Evolutionary conservation across 2,888 invertebrate species (phyloP).

Genomic region (Chymomyza procnemis): DNA sequence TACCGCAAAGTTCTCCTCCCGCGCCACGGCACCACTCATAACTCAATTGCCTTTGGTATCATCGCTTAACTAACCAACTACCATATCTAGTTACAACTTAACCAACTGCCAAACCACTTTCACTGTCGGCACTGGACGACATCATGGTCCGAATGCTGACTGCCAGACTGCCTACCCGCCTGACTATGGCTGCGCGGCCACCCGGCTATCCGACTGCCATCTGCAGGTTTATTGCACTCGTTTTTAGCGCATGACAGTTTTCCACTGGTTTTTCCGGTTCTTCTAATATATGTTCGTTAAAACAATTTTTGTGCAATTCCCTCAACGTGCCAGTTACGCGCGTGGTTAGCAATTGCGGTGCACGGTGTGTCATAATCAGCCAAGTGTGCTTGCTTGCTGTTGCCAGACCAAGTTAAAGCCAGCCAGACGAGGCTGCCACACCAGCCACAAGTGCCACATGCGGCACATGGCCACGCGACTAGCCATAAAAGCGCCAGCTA

Average conservation of each 20-base stretch:
- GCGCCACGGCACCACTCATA: neutral
- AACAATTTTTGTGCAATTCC: neutral
- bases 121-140: slow-evolving; percentile 64
- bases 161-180: too few relatives aligned
- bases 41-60: neutral
- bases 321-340: slow-evolving; percentile 44
- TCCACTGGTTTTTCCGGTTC: slow-evolving; percentile 70
- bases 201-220: neutral
- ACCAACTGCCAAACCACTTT: slow-evolving; percentile 60
- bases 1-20: neutral
- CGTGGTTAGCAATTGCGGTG: neutral
- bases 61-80: neutral
- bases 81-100: slow-evolving; percentile 29
- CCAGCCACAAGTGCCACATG: neutral
- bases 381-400: slow-evolving; percentile 30
- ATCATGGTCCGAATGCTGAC: neutral
- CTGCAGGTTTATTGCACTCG: slow-evolving; percentile 60
- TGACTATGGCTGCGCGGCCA: too few relatives aligned
- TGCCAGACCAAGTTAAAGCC: neutral
- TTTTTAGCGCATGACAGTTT: slow-evolving; percentile 42
- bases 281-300: slow-evolving; percentile 35
- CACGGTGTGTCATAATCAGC: slow-evolving; percentile 59
- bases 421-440: slow-evolving; percentile 1
- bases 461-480: neutral
- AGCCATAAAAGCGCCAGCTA: neutral